These are phyloP conservation scores for Melanaphis sacchari DNA, from an alignment of 1,140 invertebrate genomes.

Conservation along the genomic window DNA sequence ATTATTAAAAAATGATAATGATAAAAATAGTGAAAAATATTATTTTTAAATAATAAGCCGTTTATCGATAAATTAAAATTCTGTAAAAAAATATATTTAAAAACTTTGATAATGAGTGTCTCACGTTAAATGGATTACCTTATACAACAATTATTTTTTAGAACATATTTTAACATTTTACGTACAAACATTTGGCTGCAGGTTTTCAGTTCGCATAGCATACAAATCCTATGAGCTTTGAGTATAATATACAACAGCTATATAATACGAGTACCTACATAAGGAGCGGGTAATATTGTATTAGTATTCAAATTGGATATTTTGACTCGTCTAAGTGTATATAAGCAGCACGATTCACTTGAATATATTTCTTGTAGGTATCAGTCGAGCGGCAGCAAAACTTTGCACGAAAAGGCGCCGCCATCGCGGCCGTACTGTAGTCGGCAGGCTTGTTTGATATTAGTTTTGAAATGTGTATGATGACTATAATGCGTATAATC, in stretches of 20 bases:
- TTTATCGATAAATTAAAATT: too few relatives aligned
- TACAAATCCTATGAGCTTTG: background rate
- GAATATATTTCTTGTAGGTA: background rate
- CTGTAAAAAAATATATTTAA: too few relatives aligned
- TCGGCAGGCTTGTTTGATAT: background rate
- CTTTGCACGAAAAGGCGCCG: background rate
- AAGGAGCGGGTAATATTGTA: background rate
- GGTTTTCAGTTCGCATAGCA: background rate
- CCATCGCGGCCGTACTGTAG: too few relatives aligned
- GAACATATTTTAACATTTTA: background rate
- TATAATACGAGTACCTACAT: too few relatives aligned
- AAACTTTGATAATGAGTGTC: too few relatives aligned
- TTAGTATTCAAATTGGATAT: constrained; percentile 13
- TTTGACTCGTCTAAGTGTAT: background rate
- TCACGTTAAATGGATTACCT: too few relatives aligned
- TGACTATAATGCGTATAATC: background rate
- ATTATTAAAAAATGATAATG: too few relatives aligned
- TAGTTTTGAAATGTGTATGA: constrained; percentile 6
- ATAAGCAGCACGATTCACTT: background rate
- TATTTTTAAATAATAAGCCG: too few relatives aligned
- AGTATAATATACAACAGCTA: background rate
- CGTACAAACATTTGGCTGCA: background rate
- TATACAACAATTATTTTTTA: background rate
- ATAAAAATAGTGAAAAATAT: too few relatives aligned
- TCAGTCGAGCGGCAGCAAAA: background rate